Evolutionary conservation across 2,888 invertebrate species (phyloP).

Genomic region (Cryptops parisi): DNA sequence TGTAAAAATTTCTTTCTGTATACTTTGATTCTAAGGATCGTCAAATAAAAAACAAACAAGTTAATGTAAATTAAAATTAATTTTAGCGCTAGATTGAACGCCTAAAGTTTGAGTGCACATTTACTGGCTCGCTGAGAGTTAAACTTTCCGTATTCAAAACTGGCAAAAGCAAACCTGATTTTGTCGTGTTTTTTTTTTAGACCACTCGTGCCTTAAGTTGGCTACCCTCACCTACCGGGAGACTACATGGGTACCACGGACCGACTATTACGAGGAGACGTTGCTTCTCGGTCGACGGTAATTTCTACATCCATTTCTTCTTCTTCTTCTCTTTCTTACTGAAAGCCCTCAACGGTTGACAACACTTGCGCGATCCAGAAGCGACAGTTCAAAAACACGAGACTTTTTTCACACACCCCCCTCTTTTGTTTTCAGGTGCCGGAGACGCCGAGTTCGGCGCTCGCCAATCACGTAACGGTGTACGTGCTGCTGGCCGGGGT

Average conservation of each 20-base stretch:
- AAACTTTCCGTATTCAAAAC: too few species aligned
- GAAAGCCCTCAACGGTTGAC: not conserved
- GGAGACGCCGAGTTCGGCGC: constrained; percentile 12
- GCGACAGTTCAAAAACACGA: not conserved
- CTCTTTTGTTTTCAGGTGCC: constrained; percentile 7
- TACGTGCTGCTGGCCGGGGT: constrained; percentile 33
- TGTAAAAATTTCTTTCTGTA: too few species aligned
- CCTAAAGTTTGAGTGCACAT: too few species aligned
- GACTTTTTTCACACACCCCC: too few species aligned
- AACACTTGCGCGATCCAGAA: not conserved
- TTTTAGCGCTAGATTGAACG: too few species aligned
- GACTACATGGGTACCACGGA: not conserved
- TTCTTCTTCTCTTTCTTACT: not conserved
- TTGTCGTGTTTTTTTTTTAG: not conserved
- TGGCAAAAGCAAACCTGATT: too few species aligned
- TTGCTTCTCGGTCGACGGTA: constrained; percentile 10
- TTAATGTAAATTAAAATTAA: too few species aligned
- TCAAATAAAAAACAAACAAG: too few species aligned
- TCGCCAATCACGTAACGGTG: constrained; percentile 24
- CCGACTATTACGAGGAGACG: constrained; percentile 6
- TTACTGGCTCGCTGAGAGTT: too few species aligned
- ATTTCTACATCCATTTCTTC: too few species aligned
- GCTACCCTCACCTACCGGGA: not conserved
- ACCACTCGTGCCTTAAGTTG: not conserved
- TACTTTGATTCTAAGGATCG: too few species aligned